phyloP scores from a whole-genome alignment of 2,888 invertebrate species.

The Eristalis pertinax region DNA sequence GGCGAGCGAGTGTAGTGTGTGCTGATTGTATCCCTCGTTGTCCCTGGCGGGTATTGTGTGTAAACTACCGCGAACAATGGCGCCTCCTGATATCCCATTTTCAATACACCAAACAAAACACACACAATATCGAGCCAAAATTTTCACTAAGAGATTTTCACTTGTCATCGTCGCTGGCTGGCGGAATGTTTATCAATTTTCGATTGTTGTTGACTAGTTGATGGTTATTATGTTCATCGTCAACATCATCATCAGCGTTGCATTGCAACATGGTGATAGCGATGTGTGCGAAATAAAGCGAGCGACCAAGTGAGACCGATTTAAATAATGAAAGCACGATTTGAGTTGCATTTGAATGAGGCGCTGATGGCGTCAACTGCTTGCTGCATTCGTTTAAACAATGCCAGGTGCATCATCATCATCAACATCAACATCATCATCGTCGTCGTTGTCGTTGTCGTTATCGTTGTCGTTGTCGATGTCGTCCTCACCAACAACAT shows the following conservation, averaged over 20 bases:
- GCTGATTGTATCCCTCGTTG: slow-evolving; percentile 21
- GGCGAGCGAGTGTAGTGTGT: slow-evolving; percentile 17
- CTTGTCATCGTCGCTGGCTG: background rate
- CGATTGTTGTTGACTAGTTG: slow-evolving; percentile 68
- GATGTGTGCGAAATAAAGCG: slow-evolving; percentile 9
- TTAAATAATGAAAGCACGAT: slow-evolving; percentile 68
- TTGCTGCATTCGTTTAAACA: slow-evolving; percentile 12
- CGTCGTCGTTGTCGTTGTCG: background rate
- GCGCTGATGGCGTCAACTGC: slow-evolving; percentile 25
- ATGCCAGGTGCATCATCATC: slow-evolving; percentile 44
- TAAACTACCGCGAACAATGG: slow-evolving; percentile 45
- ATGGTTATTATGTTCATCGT: slow-evolving; percentile 68
- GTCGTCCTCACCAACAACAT: background rate
- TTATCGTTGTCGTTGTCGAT: no score
- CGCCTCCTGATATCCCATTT: slow-evolving; percentile 57
- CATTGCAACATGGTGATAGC: background rate
- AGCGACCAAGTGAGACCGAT: slow-evolving; percentile 52
- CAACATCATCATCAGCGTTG: slow-evolving; percentile 23
- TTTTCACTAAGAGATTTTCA: background rate
- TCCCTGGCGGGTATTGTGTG: slow-evolving; percentile 50
- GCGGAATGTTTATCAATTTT: slow-evolving; percentile 63
- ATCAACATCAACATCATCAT: background rate
- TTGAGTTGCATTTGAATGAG: slow-evolving; percentile 65
- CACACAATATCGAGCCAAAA: background rate
- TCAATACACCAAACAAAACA: slow-evolving; percentile 40